Evolutionary conservation across 2,888 invertebrate genomes (phyloP), one percentile per base, ranked within the genome.

Genomic region (Nomada fucata): DNA sequence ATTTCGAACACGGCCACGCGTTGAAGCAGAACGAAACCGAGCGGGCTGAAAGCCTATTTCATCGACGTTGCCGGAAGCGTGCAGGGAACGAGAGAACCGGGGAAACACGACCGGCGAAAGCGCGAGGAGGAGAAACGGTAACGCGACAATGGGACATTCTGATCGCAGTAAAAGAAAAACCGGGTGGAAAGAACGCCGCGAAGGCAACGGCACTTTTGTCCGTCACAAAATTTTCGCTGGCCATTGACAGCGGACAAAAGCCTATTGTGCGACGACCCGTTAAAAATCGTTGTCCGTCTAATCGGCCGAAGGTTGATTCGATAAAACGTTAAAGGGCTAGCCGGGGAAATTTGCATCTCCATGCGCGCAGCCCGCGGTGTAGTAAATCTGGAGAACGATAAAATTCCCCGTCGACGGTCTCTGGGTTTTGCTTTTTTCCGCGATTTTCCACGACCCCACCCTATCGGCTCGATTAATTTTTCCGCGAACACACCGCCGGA

Each of bases 271-370:
- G 85, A 74, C 75, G 87, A 86, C 79, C 87, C 80, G 80, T 77
- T 78, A 77, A 85, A 85, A 87, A 87, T 83, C 86, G 85, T 76
- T 76, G 78, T 81, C 73, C 83, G 73, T 61, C 79, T 87, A 87
- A 87, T 87, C 87, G 87, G 75, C 75, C 81, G 77, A 81, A 79
- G 73, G 68, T 83, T 81, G 78, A 87, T 80, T 80, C 83, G 83
- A 85, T 85, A 85, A 82, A 83, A 85, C 76, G 73, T 75, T 77
- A 78, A 86, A 85, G 80, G 77, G 63, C 76, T 52, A 79, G 70
- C 84, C 60, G 59, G 52, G 36, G 52, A 67, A 82, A 87, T 87
- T 82, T 80, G 79, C 85, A 79, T 71, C 75, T 52, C 47, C 79
- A 60, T 65, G 57, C 71, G 83, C 79, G 79, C 83, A 83, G 68